Conservation (phyloP, 2,113 vertebrate genomes). For the cattle (Bos taurus) region ARS-UCD2.0 NC_037329.1:123520001-123520500, state of each 20-base stretch:
- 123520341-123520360: neutral
- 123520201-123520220: neutral
- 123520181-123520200: neutral
- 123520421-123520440: neutral
- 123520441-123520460: neutral
- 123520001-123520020: neutral
- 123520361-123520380: neutral
- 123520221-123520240: neutral
- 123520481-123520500: neutral
- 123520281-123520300: neutral
- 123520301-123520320: neutral
- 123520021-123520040: conserved; percentile 8
- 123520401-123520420: neutral
- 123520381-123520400: neutral
- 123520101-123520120: neutral
- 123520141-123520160: neutral
- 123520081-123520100: neutral
- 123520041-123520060: conserved; percentile 22
- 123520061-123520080: neutral
- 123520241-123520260: neutral
- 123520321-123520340: neutral
- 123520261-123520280: neutral
- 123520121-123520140: neutral
- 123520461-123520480: neutral
- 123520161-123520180: neutral